These are phyloP conservation scores for Otocyon megalotis DNA, from an alignment of 2,113 vertebrate species.

Conservation along the genomic window DNA sequence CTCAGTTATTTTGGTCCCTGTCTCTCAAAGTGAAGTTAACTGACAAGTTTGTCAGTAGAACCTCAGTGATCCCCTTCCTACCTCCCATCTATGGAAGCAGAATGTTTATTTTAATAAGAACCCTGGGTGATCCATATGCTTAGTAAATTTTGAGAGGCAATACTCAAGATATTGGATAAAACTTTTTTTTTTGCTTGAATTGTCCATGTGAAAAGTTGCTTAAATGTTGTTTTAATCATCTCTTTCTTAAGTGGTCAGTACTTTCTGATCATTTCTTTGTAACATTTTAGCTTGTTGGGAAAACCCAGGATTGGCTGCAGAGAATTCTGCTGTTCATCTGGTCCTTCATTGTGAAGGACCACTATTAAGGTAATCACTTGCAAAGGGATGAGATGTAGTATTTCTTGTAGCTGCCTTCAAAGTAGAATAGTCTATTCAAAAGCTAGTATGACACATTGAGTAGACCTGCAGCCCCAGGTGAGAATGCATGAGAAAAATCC, in stretches of 20 bases:
- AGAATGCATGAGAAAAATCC: not conserved
- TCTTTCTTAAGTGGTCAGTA: conserved; percentile 4
- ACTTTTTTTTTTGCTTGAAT: not conserved
- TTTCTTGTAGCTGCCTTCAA: conserved; percentile 2
- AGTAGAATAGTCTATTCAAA: not conserved
- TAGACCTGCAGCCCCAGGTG: not conserved
- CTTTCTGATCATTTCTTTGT: not conserved
- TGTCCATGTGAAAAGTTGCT: not conserved
- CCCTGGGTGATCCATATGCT: not conserved
- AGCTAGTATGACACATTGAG: not conserved
- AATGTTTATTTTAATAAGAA: not conserved
- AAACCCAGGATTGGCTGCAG: not conserved
- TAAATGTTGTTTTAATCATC: not conserved
- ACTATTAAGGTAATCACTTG: not conserved
- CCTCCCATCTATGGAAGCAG: not conserved
- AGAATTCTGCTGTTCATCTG: not conserved
- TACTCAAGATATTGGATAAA: not conserved
- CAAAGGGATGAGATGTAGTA: not conserved
- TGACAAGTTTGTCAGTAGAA: not conserved
- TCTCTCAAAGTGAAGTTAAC: not conserved
- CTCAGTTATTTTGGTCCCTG: not conserved
- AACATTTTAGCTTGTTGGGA: conserved; percentile 12
- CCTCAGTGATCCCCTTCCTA: not conserved
- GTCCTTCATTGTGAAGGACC: not conserved
- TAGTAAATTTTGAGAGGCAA: not conserved